A percentile compares a stretch with the other conserved stretches of the same genome.
Conservation (phyloP, 2,113 vertebrate species). For the Dascyllus trimaculatus region DNA sequence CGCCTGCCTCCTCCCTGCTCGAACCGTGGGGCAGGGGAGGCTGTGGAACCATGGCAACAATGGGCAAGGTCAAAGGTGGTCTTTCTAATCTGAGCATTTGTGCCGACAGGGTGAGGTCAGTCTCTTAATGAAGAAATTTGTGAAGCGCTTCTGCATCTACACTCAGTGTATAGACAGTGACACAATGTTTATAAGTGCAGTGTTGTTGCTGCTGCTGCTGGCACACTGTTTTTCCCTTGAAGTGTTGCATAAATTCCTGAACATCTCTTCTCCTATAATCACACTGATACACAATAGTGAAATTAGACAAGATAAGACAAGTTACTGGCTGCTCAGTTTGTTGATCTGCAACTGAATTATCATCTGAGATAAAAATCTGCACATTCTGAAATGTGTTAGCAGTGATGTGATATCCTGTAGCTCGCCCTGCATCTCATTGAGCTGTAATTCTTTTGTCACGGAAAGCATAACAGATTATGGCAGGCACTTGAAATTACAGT, state of each 20-base stretch:
- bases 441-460: constrained; percentile 49
- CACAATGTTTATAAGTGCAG: constrained; percentile 10
- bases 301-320: constrained; percentile 71
- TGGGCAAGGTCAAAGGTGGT: constrained; percentile 74
- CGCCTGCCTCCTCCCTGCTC: constrained; percentile 47
- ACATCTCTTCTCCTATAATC: constrained; percentile 22
- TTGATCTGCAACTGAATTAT: constrained; percentile 39
- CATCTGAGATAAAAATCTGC: constrained; percentile 38
- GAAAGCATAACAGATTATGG: constrained; percentile 63
- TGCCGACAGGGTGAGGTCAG: constrained; percentile 72
- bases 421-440: constrained; percentile 53
- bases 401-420: constrained; percentile 47
- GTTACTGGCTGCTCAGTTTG: constrained; percentile 36
- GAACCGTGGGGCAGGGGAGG: constrained; percentile 56
- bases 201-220: not conserved
- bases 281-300: constrained; percentile 33
- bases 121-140: constrained; percentile 61
- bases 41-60: constrained; percentile 82
- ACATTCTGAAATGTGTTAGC: constrained; percentile 31
- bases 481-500: constrained; percentile 70
- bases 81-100: constrained; percentile 73
- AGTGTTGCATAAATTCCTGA: constrained; percentile 27
- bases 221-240: not conserved
- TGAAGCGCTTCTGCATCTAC: constrained; percentile 33
- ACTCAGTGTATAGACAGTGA: not conserved